phyloP scores from a whole-genome alignment of 2,113 vertebrate species.

The Kryptolebias marmoratus region DNA sequence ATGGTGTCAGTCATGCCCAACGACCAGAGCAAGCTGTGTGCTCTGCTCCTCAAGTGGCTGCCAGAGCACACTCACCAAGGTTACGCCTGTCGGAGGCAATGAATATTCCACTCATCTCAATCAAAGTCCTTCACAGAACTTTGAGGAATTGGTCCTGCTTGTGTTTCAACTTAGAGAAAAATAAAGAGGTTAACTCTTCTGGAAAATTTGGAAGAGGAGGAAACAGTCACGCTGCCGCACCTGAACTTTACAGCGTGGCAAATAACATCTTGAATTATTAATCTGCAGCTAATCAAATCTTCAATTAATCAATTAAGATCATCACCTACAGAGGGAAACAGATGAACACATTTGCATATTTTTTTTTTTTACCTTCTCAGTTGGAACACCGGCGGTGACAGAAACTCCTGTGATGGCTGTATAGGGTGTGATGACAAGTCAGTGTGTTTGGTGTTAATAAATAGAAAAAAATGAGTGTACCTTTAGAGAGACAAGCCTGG shows the following conservation, averaged over 20 bases:
- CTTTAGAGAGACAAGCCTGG: conserved; percentile 6
- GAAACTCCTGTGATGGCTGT: conserved; percentile 16
- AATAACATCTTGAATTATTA: conserved; percentile 71
- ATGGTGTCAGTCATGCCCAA: conserved; percentile 50
- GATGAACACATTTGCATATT: conserved; percentile 76
- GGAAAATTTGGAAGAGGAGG: conserved; percentile 12
- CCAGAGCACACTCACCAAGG: conserved; percentile 66
- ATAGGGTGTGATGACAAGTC: conserved; percentile 9
- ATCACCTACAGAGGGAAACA: conserved; percentile 61
- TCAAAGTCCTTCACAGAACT: conserved; percentile 64
- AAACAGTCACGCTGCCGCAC: conserved; percentile 32
- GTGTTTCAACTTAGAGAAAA: conserved; percentile 37
- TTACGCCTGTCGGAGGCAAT: conserved; percentile 60
- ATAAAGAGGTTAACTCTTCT: conserved; percentile 35
- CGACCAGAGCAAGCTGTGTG: conserved; percentile 52
- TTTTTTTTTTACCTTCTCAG: conserved; percentile 44
- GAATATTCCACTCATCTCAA: conserved; percentile 60
- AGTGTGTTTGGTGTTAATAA: conserved; percentile 36
- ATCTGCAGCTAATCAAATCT: conserved; percentile 70
- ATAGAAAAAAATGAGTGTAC: conserved; percentile 33
- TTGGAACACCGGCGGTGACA: conserved; percentile 7
- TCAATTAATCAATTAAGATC: conserved; percentile 79
- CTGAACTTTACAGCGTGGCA: conserved; percentile 65
- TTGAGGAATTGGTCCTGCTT: conserved; percentile 34
- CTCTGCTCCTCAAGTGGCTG: conserved; percentile 59